A percentile compares a stretch with the other conserved stretches of the same genome.
phyloP scores from a whole-genome alignment of 1,140 invertebrate species.

The Caenorhabditis remanei region DNA sequence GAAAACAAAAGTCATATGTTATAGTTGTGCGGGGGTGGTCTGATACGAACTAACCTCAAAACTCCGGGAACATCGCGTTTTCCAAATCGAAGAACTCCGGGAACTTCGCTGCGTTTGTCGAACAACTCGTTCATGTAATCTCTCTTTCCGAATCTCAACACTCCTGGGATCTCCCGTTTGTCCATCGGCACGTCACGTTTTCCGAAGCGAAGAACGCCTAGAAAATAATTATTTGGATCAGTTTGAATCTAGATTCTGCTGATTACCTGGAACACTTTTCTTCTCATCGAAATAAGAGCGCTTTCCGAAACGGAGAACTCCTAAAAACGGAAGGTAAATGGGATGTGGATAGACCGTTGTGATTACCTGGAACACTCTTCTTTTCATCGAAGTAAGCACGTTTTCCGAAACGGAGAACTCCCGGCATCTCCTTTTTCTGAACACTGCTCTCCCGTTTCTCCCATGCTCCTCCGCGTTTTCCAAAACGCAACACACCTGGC shows the following conservation, averaged over 20 bases:
- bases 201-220: constrained; percentile 67
- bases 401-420: constrained; percentile 68
- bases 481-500: constrained; percentile 63
- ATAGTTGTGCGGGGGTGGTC: constrained; percentile 62
- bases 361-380: constrained; percentile 65
- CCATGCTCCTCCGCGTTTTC: constrained; percentile 53
- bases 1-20: constrained; percentile 59
- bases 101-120: constrained; percentile 65
- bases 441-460: constrained; percentile 40
- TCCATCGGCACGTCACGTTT: constrained; percentile 64
- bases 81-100: constrained; percentile 68
- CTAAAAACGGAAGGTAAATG: constrained; percentile 32
- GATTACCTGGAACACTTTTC: constrained; percentile 37
- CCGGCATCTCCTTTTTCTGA: constrained; percentile 70
- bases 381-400: constrained; percentile 64
- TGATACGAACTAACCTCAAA: constrained; percentile 63
- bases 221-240: constrained; percentile 3
- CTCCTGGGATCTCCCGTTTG: constrained; percentile 64
- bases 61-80: constrained; percentile 68
- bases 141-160: constrained; percentile 64
- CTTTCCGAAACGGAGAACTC: constrained; percentile 66
- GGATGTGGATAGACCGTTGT: neutral
- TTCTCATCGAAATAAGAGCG: constrained; percentile 37
- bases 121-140: constrained; percentile 60
- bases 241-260: neutral